Percentiles rank a stretch among this genome's conserved stretches.
These are phyloP conservation scores for Hymenopus coronatus DNA, from an alignment of 2,888 invertebrate species.

Conservation along the genomic window DNA sequence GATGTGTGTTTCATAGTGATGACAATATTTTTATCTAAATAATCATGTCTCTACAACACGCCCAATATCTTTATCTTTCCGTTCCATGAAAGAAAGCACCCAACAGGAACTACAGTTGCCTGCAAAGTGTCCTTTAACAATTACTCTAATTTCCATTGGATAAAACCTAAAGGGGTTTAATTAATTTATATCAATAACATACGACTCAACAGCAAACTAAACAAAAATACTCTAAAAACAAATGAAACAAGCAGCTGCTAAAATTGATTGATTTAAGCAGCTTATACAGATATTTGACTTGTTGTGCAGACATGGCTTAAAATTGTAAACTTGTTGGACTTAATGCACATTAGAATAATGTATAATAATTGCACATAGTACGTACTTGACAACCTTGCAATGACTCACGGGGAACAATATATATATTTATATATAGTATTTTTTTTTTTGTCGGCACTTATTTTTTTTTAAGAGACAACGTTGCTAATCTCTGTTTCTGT, in stretches of 20 bases:
- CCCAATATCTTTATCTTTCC: background rate
- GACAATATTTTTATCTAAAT: slow-evolving; percentile 11
- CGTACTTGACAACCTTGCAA: slow-evolving; percentile 24
- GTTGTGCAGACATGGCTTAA: slow-evolving; percentile 5
- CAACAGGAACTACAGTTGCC: background rate
- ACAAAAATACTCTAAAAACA: background rate
- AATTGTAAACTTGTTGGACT: slow-evolving; percentile 20
- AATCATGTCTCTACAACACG: background rate
- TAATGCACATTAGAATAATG: slow-evolving; percentile 28
- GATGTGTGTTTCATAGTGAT: slow-evolving; percentile 18
- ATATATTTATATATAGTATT: background rate
- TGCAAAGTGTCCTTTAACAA: background rate
- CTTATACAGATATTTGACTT: background rate
- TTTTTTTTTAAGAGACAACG: slow-evolving; percentile 18
- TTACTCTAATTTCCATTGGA: background rate
- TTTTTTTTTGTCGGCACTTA: slow-evolving; percentile 26
- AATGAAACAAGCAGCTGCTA: background rate
- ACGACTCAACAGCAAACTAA: background rate
- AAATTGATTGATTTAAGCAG: background rate
- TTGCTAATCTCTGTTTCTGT: slow-evolving; percentile 20
- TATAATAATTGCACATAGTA: slow-evolving; percentile 31
- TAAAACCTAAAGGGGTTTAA: background rate
- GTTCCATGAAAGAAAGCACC: background rate
- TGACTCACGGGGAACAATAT: slow-evolving; percentile 18
- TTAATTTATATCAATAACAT: background rate